These are phyloP conservation scores for Oncorhynchus kisutch DNA, from an alignment of 2,113 vertebrate species.

Conservation along the genomic window DNA sequence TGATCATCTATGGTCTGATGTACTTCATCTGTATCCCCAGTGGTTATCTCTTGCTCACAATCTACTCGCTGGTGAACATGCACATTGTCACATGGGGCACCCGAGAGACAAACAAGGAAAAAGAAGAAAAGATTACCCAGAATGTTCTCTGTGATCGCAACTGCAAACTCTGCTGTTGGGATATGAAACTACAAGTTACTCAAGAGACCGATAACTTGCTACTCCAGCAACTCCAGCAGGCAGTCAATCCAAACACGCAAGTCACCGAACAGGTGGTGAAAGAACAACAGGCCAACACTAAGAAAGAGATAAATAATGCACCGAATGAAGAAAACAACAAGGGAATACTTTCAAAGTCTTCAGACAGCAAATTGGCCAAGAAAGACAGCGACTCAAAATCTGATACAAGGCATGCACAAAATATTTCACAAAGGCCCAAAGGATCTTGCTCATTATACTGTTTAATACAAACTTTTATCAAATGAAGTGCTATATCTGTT, in stretches of 20 bases:
- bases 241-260: slow-evolving; percentile 28
- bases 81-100: slow-evolving; percentile 80
- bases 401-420: neutral
- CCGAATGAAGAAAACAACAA: slow-evolving; percentile 3
- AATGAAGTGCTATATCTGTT: neutral
- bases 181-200: slow-evolving; percentile 67
- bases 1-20: slow-evolving; percentile 79
- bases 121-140: slow-evolving; percentile 47
- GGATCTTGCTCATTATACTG: no score
- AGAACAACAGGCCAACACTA: no score
- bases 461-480: neutral
- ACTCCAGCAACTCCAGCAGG: slow-evolving; percentile 64
- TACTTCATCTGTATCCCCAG: slow-evolving; percentile 83
- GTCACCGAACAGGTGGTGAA: no score
- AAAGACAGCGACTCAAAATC: neutral
- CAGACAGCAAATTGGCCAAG: neutral
- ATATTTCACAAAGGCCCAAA: no score
- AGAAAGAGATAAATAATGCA: no score
- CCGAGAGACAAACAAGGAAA: slow-evolving; percentile 70
- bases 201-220: slow-evolving; percentile 70
- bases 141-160: slow-evolving; percentile 66
- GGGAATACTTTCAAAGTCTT: neutral
- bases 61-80: slow-evolving; percentile 83
- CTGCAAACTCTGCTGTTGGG: slow-evolving; percentile 76
- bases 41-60: slow-evolving; percentile 79